These are phyloP conservation scores for Petrocephalus sullivani DNA, from an alignment of 2,797 vertebrate species.

Conservation along the genomic window DNA sequence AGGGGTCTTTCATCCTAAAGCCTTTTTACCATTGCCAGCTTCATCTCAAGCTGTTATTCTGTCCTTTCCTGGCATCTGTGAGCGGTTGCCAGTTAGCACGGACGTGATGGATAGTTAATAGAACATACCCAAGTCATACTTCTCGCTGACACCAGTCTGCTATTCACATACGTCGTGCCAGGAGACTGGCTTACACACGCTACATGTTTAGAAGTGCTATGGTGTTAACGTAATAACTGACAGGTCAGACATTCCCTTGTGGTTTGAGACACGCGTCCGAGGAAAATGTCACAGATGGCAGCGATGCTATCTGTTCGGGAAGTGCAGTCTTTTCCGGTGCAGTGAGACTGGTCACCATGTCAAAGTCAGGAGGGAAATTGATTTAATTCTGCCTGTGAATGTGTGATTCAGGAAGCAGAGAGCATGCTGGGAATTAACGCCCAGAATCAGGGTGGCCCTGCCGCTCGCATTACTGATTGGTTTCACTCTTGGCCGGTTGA, in stretches of 20 bases:
- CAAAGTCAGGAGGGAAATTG: slow-evolving; percentile 11
- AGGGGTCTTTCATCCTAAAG: neutral
- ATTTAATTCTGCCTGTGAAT: neutral
- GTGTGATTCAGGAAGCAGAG: neutral
- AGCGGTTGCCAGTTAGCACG: neutral
- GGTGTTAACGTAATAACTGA: neutral
- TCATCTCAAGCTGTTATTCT: neutral
- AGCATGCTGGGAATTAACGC: neutral
- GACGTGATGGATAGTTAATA: neutral
- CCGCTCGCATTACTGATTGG: neutral
- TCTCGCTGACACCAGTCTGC: neutral
- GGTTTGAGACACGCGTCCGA: neutral
- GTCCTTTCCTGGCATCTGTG: neutral
- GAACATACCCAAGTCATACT: neutral
- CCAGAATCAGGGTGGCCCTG: neutral
- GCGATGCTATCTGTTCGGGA: neutral
- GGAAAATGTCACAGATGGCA: neutral
- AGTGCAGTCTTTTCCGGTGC: neutral
- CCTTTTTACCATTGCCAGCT: neutral
- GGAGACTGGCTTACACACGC: neutral
- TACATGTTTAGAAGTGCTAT: neutral
- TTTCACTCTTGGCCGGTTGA: neutral
- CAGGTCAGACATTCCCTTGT: neutral
- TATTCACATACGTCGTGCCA: neutral
- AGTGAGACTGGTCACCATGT: neutral